Percentiles rank a stretch among this genome's conserved stretches.
Evolutionary conservation across 2,113 vertebrate species (phyloP).

Genomic region (Ceyx cyanopectus): DNA sequence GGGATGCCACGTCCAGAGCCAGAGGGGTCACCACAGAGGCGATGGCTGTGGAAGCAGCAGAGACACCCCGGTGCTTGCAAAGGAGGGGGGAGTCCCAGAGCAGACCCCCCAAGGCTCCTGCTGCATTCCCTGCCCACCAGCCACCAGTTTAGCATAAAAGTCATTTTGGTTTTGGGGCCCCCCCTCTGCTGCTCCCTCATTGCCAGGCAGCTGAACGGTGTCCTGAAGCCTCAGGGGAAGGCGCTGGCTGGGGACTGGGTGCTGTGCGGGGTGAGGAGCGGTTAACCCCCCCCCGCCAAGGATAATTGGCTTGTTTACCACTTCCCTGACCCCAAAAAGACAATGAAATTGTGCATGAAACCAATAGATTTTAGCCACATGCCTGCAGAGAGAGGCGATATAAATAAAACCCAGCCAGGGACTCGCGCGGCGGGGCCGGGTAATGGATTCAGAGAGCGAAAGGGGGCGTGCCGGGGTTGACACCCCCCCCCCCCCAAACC

Average conservation of each 20-base stretch:
- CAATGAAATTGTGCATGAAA: conserved; percentile 43
- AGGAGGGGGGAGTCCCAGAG: neutral
- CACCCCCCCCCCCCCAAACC: fast-evolving
- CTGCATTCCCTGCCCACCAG: neutral
- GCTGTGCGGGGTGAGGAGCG: neutral
- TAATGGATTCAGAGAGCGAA: neutral
- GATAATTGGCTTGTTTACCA: conserved; percentile 37
- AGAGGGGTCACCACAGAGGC: neutral
- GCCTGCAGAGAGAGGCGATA: conserved; percentile 26
- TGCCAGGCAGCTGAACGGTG: neutral
- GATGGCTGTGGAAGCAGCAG: neutral
- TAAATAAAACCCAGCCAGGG: conserved; percentile 14
- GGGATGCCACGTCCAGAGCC: neutral
- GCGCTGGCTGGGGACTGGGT: neutral
- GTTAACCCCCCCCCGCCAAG: conserved; percentile 48
- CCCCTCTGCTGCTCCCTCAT: conserved; percentile 48
- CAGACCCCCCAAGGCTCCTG: neutral
- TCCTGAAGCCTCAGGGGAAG: neutral
- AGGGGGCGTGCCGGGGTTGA: neutral
- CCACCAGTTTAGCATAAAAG: conserved; percentile 59
- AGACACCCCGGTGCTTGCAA: neutral
- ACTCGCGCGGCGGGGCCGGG: neutral
- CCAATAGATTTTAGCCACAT: conserved; percentile 32
- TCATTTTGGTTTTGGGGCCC: conserved; percentile 43
- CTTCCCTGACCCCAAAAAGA: conserved; percentile 55